Evolutionary conservation across 2,797 vertebrate genomes (phyloP), one percentile per base, ranked within the genome.

Genomic region (Cephalopachus bancanus): DNA sequence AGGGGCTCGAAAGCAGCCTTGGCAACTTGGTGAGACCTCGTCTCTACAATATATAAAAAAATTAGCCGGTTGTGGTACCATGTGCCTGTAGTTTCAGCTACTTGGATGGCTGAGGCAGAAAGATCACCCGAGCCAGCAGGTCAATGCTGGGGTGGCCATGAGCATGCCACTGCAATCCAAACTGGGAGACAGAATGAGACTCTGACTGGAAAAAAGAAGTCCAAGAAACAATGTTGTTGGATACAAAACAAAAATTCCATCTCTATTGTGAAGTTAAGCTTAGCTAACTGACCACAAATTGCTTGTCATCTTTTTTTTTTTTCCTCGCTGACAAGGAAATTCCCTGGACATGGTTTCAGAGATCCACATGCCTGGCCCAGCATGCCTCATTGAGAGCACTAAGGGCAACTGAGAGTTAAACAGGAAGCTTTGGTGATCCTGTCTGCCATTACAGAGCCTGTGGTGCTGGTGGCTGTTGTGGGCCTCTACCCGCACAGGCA

Each of bases 401-500:
- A 1, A 9, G 60, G 17, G 3, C 4, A 24, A 20, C 88, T 98
- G 2, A 5, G 2, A 22, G 67, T 83, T 15, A 96, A 97, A 16
- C 49, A 49, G 2, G 49, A 96, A n/a, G 91, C 95, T 4, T 4
- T 95, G 91, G 16, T 83, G 30, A 96, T 79, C 19, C 95, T 97
- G 28, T 93, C 81, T 15, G 62, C 84, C 65, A 83, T 95, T 19
- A 33, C 28, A 1, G 33, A 98, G 83, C 97, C 98, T 0, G n/a
- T 97, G 19, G 98, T 98, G 10, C 97, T 98, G 44, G 97, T 98
- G 75, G 95, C 97, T 9, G 92, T 98, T 3, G 49, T 95, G 3
- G 97, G 98, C 24, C 95, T n/a, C 37, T 97, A 96, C 69, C 92
- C 37, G 89, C 59, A 97, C 94, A 0, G 98, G 97, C 44, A 98